Base-by-base conservation (phyloP, 1,140 invertebrate genomes). In the Adoxophyes honmai region DNA sequence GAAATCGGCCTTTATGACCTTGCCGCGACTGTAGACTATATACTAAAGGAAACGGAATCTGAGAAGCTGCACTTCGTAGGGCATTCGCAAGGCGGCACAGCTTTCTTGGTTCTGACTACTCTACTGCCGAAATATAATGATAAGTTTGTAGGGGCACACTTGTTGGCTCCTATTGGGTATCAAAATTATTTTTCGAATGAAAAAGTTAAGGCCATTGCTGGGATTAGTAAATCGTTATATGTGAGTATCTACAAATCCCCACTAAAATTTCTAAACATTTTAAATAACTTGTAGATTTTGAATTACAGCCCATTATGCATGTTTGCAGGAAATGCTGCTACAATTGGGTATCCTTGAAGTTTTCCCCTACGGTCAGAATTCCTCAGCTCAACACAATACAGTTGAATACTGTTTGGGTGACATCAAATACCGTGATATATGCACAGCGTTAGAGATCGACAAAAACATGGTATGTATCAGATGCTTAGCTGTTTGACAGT, bases 1-100 rank as follows among this genome's bases (percentile, higher is more conserved):
- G 42, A 48, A 48, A 48, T 48, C 7, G 42, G 42, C 28, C 21
- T 48, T 1, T 48, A 48, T 28, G 42, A 48, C n/a, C 6, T 48
- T 10, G 16, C 42, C 11, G 42, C 28, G n/a, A 48, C 28, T 1
- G 18, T 33, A n/a, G 42, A 48, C 10, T 48, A 48, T 28, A 11
- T 48, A n/a, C 28, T 48, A 33, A 21, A 48, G n/a, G 18, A 48
- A 11, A 48, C 42, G 1, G 16, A 7, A 4, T 21, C 18, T 11
- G 42, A 48, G 21, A 21, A 48, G n/a, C 3, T 48, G n/a, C 42
- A 48, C 21, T 48, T 21, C 9, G 21, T 48, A 21, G 18, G 42
- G 0, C 42, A 48, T 11, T 48, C 42, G 21, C 28, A 21, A 48
- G 42, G 42, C 11, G 42, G 16, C 10, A 48, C 42, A 2, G 42